Evolutionary conservation across 2,113 vertebrate genomes (phyloP).

Genomic region (Cryptotis parvus): DNA sequence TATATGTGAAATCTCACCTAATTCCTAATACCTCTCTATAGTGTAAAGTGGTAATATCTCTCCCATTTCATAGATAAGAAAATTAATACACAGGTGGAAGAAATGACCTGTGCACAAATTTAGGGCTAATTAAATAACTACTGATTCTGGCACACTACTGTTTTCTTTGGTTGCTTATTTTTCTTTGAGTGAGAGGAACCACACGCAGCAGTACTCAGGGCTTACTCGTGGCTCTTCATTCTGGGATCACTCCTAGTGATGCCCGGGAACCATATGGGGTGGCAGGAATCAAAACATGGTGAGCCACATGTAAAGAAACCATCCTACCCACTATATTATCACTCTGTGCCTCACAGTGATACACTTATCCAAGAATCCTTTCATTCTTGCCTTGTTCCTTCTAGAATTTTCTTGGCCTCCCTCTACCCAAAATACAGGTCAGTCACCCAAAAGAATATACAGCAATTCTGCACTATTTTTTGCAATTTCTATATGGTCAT

Average conservation of each 20-base stretch:
- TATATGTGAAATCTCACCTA: background rate
- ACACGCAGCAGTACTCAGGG: too few relatives aligned
- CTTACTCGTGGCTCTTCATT: too few relatives aligned
- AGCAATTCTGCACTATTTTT: background rate
- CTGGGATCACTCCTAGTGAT: too few relatives aligned
- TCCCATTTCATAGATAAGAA: constrained; percentile 43
- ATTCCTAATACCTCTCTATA: constrained; percentile 23
- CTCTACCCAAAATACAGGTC: background rate
- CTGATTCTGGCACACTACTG: background rate
- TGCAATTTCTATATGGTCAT: constrained; percentile 21
- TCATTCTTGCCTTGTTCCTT: constrained; percentile 6
- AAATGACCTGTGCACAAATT: background rate
- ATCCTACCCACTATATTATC: too few relatives aligned
- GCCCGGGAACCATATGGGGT: too few relatives aligned
- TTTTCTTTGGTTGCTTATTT: background rate
- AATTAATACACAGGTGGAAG: background rate
- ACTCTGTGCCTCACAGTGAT: background rate
- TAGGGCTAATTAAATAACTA: background rate
- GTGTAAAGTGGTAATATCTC: background rate
- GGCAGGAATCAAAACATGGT: too few relatives aligned
- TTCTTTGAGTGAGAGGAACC: too few relatives aligned
- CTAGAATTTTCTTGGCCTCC: background rate
- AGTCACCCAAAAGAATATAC: background rate
- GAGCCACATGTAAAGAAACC: too few relatives aligned
- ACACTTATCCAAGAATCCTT: background rate